A percentile compares a stretch with the other conserved stretches of the same genome.
phyloP scores from a whole-genome alignment of 2,113 vertebrate species.

The Hystrix cristata region DNA sequence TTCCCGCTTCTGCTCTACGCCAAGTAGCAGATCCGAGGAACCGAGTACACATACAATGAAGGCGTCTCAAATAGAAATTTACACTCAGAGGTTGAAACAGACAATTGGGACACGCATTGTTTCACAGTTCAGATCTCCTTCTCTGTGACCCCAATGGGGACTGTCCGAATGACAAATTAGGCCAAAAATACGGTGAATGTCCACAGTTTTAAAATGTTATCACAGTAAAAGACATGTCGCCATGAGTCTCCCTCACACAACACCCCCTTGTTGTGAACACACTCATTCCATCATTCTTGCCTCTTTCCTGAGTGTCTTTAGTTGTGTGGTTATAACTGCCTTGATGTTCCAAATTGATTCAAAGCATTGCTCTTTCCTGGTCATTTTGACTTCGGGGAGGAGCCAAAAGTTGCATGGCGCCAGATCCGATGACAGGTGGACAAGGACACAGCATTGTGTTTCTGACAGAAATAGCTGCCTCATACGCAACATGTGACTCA shows the following conservation, averaged over 20 bases:
- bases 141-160: not conserved
- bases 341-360: not conserved
- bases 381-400: not conserved
- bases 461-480: not conserved
- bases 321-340: not conserved
- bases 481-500: not conserved
- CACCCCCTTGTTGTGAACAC: not conserved
- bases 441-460: not conserved
- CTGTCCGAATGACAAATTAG: not conserved
- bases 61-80: slow-evolving; percentile 46
- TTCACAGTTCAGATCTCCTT: not conserved
- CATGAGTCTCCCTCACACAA: not conserved
- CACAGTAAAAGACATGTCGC: not conserved
- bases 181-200: not conserved
- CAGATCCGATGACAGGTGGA: not conserved
- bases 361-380: not conserved
- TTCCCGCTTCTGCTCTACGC: not conserved
- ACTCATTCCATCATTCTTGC: not conserved
- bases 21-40: slow-evolving; percentile 13
- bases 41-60: not conserved
- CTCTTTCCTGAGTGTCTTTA: not conserved
- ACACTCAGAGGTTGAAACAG: not conserved
- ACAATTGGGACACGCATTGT: not conserved
- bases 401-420: not conserved
- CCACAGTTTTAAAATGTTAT: not conserved